Percentiles rank a stretch among this genome's conserved stretches.
Evolutionary conservation across 1,140 invertebrate species (phyloP).

Genomic region (Hycleus cichorii): DNA sequence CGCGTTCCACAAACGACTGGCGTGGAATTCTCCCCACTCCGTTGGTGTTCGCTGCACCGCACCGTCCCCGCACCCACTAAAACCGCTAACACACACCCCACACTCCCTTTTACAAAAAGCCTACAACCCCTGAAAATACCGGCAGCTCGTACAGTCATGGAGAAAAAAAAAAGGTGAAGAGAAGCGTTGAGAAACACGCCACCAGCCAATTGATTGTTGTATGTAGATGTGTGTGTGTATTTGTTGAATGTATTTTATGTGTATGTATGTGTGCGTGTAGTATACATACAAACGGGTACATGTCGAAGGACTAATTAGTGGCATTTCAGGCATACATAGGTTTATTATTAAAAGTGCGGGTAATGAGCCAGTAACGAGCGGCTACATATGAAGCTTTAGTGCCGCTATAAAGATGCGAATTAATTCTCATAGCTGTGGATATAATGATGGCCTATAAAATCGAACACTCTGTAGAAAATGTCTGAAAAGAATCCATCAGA

Average conservation of each 20-base stretch:
- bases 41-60: neutral
- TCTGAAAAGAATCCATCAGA: too few species aligned
- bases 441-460: conserved; percentile 11
- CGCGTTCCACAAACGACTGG: conserved; percentile 34
- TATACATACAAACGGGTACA: neutral
- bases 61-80: conserved; percentile 14
- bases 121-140: conserved; percentile 35
- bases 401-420: conserved; percentile 7
- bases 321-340: neutral
- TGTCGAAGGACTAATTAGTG: conserved; percentile 4
- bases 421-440: conserved; percentile 10
- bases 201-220: conserved; percentile 2
- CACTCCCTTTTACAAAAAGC: conserved; percentile 35
- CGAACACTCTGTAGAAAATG: neutral
- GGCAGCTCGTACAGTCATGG: conserved; percentile 20
- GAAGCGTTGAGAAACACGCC: neutral
- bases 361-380: conserved; percentile 11
- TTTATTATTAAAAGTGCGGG: conserved; percentile 4
- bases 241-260: neutral
- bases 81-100: conserved; percentile 39
- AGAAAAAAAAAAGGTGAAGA: conserved; percentile 2
- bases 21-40: conserved; percentile 16
- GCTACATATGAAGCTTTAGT: conserved; percentile 9
- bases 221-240: neutral
- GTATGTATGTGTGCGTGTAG: neutral